Base-by-base conservation (phyloP, 1,140 invertebrate species). In the Leptoteleia sp. region DNA sequence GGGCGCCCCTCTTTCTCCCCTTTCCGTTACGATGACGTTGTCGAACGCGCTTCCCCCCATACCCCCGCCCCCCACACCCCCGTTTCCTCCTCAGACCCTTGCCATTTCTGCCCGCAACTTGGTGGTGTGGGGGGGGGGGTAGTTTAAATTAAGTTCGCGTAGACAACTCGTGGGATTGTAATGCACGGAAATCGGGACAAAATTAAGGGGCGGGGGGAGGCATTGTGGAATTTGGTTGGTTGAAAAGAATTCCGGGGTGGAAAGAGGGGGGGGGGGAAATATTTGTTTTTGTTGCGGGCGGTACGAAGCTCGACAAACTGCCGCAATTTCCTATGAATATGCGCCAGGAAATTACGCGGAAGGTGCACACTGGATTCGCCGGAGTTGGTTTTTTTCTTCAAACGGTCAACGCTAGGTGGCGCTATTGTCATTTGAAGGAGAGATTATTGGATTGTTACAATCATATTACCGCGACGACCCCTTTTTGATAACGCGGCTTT, bases 101-200 rank as follows among this genome's bases (percentile, higher is more conserved):
- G n/a, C n/a, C n/a, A n/a, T n/a, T n/a, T n/a, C n/a, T n/a, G n/a
- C 31, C 25, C 40, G 33, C 27, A 42, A 45, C 71, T 77, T 79
- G 79, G 68, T n/a, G n/a, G n/a, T n/a, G n/a, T n/a, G n/a, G n/a
- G n/a, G n/a, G n/a, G n/a, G n/a, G n/a, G 16, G 76, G 76, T 79
- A 72, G 78, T 81, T 83, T 79, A 80, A 85, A 85, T 85, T 86
- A 85, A 83, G 67, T 80, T 70, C 76, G 62, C 80, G 80, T 81
- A 82, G 76, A 81, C 81, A 78, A 79, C 81, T 82, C 76, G 83
- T 78, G 82, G 80, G 76, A 78, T 82, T 79, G 79, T 86, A 82
- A 81, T 76, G 73, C 67, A 64, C 70, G 75, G 68, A 64, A 73
- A 73, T 79, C 68, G 57, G 61, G 12, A 50, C 45, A 62, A 57